Base-by-base conservation (phyloP, 2,113 vertebrate species). In the Antigone vipio region DNA sequence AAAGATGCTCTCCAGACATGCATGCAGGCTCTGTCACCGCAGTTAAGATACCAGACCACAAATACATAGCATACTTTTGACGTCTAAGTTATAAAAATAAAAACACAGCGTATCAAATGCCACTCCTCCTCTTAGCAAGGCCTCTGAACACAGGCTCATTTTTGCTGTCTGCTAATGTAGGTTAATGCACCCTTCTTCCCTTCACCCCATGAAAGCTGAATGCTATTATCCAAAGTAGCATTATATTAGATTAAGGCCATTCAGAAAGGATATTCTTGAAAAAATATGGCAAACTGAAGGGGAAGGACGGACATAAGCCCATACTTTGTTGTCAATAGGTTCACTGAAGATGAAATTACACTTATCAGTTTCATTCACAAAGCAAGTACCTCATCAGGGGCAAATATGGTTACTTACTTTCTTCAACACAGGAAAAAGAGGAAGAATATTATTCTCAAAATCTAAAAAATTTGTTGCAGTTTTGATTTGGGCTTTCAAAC, bases 191-290 rank as follows among this genome's bases (percentile, higher is more conserved):
- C 82, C 78, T 69, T 88, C 81, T 80, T 83, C 85, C 68, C 67
- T 53, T 85, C 22, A 2, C 53, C 80, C 71, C 47, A 11, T 1
- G 44, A 77, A 91, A 83, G 38, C 69, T 34, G 58, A 92, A 79
- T 26, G 88, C 87, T 91, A 50, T 91, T 92, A 95, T 53, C 87
- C 82, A 91, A 94, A 96, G 88, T 9, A 95, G 69, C 82, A 87
- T 94, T 93, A 74, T 32, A 79, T 85, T 92, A 91, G 75, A 95
- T 96, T 93, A 96, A 55, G 88, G 71, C 34, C 67, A 82, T 76
- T 87, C 73, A 73, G 66, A 85, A 89, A 75, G 63, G 74, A 81
- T 68, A 92, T 62, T 89, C 76, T 78, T 85, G 62, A 38, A 72
- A 60, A 89, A 71, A 91, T 34, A 53, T 2, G 24, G 32, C 22